These are phyloP conservation scores for Phasia obesa DNA, from an alignment of 2,888 invertebrate species.

Conservation along the genomic window DNA sequence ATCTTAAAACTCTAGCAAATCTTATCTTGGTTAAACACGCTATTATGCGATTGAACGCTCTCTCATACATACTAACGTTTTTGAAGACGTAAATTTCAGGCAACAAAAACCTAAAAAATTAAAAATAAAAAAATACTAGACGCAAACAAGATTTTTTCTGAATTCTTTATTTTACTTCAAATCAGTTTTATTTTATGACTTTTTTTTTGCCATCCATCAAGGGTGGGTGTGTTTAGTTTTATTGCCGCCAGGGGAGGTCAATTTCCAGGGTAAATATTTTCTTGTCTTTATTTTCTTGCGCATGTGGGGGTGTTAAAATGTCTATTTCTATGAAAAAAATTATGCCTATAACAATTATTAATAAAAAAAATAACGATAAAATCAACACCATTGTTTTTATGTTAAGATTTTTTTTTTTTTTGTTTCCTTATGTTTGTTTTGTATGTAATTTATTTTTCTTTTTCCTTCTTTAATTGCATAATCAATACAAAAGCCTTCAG, in stretches of 20 bases:
- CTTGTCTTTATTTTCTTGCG: too few relatives aligned
- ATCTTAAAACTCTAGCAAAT: background rate
- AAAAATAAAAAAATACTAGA: too few relatives aligned
- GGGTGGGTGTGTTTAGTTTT: constrained; percentile 2
- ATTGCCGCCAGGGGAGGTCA: background rate
- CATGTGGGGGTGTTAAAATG: background rate
- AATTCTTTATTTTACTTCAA: background rate
- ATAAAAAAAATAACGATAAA: constrained; percentile 29
- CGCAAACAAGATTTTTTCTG: background rate
- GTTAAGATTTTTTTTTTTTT: background rate
- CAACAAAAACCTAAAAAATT: background rate
- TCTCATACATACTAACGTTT: background rate
- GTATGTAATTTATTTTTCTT: background rate
- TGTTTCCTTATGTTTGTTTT: background rate
- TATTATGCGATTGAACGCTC: background rate
- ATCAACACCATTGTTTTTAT: constrained; percentile 30
- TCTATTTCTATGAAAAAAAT: constrained; percentile 30
- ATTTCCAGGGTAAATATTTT: background rate
- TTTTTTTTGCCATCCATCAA: background rate
- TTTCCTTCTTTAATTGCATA: background rate
- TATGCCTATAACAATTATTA: constrained; percentile 36
- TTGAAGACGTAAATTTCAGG: background rate
- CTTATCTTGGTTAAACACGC: background rate
- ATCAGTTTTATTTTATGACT: constrained; percentile 19
- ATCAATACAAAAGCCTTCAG: background rate